Evolutionary conservation across 1,140 invertebrate genomes (phyloP), one percentile per base, ranked within the genome.

Genomic region (Pollicipes pollicipes): DNA sequence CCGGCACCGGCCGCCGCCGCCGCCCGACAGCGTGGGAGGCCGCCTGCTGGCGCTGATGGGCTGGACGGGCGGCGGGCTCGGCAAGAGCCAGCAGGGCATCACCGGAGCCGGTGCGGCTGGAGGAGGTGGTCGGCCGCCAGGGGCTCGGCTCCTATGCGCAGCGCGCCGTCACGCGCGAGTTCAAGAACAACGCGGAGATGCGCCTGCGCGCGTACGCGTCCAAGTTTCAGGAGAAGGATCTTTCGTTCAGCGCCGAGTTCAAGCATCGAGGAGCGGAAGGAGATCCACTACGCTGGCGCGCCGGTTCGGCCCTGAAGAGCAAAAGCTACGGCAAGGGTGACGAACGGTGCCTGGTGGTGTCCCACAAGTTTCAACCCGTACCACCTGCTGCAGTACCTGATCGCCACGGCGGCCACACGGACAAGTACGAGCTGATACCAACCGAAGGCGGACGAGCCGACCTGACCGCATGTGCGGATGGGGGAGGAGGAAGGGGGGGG

Each of bases 11-110:
- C n/a, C n/a, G n/a, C n/a, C n/a, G n/a, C n/a, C n/a, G 45, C 13
- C 24, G 45, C 77, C 79, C 17, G 81, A 79, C 72, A 86, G 85
- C 75, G 81, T 87, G 71, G 88, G 87, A 13, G 85, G 80, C 69
- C 88, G 85, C 76, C 82, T 91, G 79, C 84, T 91, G 83, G 84
- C 86, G 72, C 79, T 88, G 73, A 90, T 92, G 89, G 90, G 90
- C 0, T 91, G 89, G 89, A 81, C 83, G 31, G 89, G 89, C 31
- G 88, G 88, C 37, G 88, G 87, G 0, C 79, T 90, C 64, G 89
- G 89, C 0, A 86, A 86, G 73, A 80, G 84, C 26, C 82, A 83
- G 24, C 84, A 87, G 74, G 90, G 89, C 30, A 85, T 86, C n/a
- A 79, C 81, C 6, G n/a, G 84, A 87, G 70, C 86, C 87, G 37